Evolutionary conservation across 2,113 vertebrate species (phyloP).

Genomic region (Gymnorhina tibicen): DNA sequence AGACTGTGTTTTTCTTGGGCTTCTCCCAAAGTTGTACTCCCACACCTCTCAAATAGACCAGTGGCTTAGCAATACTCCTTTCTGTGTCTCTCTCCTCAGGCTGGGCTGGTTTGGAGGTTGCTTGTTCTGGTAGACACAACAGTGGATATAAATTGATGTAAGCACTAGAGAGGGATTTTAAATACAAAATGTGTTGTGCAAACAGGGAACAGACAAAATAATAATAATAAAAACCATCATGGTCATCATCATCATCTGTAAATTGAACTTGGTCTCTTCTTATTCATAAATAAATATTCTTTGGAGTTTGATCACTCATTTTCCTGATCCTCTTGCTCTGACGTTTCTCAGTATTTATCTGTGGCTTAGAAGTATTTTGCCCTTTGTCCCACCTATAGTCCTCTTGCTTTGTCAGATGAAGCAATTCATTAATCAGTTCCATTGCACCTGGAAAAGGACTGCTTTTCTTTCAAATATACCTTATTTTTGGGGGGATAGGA

Average conservation of each 20-base stretch:
- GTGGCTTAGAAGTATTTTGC: background rate
- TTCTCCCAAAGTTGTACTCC: background rate
- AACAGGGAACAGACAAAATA: background rate
- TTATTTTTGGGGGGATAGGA: background rate
- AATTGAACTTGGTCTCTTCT: background rate
- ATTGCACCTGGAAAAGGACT: background rate
- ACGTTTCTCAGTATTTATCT: background rate
- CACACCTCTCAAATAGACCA: background rate
- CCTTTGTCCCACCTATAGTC: background rate
- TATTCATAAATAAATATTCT: background rate
- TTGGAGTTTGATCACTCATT: background rate
- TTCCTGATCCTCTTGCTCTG: background rate
- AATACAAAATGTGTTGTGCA: background rate
- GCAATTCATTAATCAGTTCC: background rate
- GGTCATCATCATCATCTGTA: background rate
- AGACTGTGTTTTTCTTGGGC: background rate
- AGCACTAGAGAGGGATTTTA: background rate
- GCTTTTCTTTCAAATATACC: background rate
- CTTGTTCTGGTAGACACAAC: background rate
- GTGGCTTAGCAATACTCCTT: background rate
- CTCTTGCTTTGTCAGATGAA: background rate
- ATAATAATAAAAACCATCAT: background rate
- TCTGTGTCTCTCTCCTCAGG: background rate
- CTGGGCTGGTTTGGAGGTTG: background rate
- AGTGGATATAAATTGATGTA: background rate